phyloP scores from a whole-genome alignment of 2,888 invertebrate genomes.

The Agrotis ipsilon region DNA sequence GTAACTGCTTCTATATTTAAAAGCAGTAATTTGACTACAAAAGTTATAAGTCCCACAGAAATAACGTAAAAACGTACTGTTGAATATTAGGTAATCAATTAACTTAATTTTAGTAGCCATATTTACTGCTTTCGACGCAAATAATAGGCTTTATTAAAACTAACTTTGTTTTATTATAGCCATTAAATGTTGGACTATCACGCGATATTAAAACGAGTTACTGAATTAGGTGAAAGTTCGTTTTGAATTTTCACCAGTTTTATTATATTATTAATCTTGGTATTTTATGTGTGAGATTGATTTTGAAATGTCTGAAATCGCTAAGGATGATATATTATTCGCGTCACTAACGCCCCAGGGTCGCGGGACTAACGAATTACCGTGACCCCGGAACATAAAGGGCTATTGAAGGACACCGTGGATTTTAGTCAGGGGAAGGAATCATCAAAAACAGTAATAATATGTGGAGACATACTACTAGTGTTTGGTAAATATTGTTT shows the following conservation, averaged over 20 bases:
- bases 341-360: no score
- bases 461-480: no score
- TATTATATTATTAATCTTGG: no score
- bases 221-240: slow-evolving; percentile 67
- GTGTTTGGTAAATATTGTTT: no score
- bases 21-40: neutral
- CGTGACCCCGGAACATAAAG: no score
- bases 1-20: no score
- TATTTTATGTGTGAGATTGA: no score
- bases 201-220: slow-evolving; percentile 70
- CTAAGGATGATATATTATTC: neutral
- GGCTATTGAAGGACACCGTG: no score
- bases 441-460: no score
- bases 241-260: slow-evolving; percentile 47
- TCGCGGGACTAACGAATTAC: no score
- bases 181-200: slow-evolving; percentile 66
- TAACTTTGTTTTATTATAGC: slow-evolving; percentile 69
- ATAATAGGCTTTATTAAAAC: slow-evolving; percentile 69
- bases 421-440: no score
- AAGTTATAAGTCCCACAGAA: slow-evolving; percentile 16
- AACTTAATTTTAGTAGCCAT: slow-evolving; percentile 64
- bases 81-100: slow-evolving; percentile 64
- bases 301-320: neutral
- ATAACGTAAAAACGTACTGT: slow-evolving; percentile 44
- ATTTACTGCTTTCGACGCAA: slow-evolving; percentile 66